Evolutionary conservation across 1,140 invertebrate species (phyloP), one percentile per base, ranked within the genome.

Genomic region (Oscheius sp.): DNA sequence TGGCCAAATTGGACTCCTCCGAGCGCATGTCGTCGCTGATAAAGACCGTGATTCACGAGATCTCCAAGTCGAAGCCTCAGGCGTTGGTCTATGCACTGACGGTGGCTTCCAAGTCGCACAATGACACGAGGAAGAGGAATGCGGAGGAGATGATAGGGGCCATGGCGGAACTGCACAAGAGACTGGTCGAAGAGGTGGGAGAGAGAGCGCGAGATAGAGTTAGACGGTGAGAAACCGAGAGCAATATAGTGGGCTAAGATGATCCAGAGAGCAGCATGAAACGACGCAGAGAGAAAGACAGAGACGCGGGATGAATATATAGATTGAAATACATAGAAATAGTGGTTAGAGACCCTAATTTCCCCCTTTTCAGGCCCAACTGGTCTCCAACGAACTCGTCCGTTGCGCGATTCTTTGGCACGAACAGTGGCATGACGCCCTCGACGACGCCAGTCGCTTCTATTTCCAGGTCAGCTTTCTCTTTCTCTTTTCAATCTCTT

Each of bases 351-450:
- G n/a, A 7, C n/a, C n/a, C n/a, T n/a, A n/a, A n/a, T n/a, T 18
- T 34, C n/a, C 61, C 34, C 34, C 28, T 52, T 52, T 68, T 68
- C 31, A 68, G 65, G 69, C 90, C 1, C 52, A 42, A 18, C 45
- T 82, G n/a, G 68, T 83, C 29, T 95, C 93, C 75, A 95, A 99
- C 79, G 97, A 99, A 85, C 86, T 99, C 28, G 99, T 99, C 62
- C 88, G 96, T 67, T 95, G 99, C 0, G 95, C 96, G 3, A 99
- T 99, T 72, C 86, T 99, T 1, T 99, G 97, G 96, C 96, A 99
- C 85, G 97, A 99, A 85, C 90, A 96, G 75, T 99, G 96, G 96
- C 93, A 98, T 84, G 95, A 98, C 85, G 95, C 94, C 0, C 85
- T 99, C 7, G 97, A 99, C 85, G 96, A 99, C 87, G 95, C 97